Conservation (phyloP, 2,113 vertebrate species). For the Phrynocephalus versicolor region DNA sequence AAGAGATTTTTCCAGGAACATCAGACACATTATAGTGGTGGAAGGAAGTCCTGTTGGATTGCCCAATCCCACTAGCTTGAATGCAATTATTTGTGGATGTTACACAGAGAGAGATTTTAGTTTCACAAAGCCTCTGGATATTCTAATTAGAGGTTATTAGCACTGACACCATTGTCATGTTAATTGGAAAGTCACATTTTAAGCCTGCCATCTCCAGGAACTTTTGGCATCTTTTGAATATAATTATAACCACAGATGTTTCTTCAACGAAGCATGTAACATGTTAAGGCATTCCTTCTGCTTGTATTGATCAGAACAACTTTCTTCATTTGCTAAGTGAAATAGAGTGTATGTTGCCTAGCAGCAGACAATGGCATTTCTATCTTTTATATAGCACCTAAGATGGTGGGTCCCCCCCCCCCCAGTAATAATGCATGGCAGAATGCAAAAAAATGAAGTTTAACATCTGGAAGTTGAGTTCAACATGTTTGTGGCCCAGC, state of each 20-base stretch:
- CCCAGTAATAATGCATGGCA: background rate
- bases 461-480: background rate
- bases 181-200: conserved; percentile 8
- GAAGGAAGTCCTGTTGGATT: background rate
- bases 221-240: background rate
- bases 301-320: background rate
- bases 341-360: too few relatives aligned
- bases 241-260: background rate
- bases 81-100: background rate
- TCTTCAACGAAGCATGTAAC: background rate
- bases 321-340: background rate
- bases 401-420: background rate
- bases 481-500: background rate
- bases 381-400: too few relatives aligned
- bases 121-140: conserved; percentile 4
- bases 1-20: background rate
- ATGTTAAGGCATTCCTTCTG: background rate
- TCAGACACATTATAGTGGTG: background rate
- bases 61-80: background rate
- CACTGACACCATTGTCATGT: conserved; percentile 8
- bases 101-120: background rate
- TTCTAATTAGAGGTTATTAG: background rate
- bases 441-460: background rate
- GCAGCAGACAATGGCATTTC: background rate
- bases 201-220: background rate